A percentile compares a stretch with the other conserved stretches of the same genome.
Evolutionary conservation across 2,797 vertebrate genomes (phyloP).

Genomic region (Yasuhikotakia modesta): DNA sequence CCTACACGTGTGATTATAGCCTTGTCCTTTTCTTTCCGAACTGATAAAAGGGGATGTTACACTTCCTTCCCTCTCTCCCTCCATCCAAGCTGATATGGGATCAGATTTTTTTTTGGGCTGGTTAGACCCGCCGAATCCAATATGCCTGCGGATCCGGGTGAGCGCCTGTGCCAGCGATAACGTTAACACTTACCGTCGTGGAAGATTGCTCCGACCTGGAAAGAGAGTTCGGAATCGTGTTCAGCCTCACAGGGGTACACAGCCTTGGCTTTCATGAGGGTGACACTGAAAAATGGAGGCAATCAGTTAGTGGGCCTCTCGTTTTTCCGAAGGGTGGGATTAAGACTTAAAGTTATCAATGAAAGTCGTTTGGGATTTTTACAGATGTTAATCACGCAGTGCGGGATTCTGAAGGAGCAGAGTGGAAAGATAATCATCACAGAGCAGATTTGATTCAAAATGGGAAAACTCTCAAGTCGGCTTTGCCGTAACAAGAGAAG

Average conservation of each 20-base stretch:
- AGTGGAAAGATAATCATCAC: conserved; percentile 20
- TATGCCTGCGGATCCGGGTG: conserved; percentile 67
- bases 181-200: conserved; percentile 89
- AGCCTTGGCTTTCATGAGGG: conserved; percentile 88
- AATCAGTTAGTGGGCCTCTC: conserved; percentile 74
- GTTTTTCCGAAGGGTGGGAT: conserved; percentile 16
- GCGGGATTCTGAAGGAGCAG: conserved; percentile 8
- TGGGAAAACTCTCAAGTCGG: conserved; percentile 23
- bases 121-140: conserved; percentile 74
- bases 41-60: conserved; percentile 64
- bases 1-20: conserved; percentile 71
- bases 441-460: neutral
- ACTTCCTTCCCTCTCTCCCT: conserved; percentile 45
- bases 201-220: conserved; percentile 95
- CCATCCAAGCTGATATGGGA: conserved; percentile 66
- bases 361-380: conserved; percentile 19
- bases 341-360: conserved; percentile 35
- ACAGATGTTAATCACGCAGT: too few species aligned
- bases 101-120: conserved; percentile 68
- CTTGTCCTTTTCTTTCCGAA: conserved; percentile 63
- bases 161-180: conserved; percentile 73
- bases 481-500: neutral
- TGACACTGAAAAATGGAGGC: conserved; percentile 81
- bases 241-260: conserved; percentile 96
- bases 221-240: conserved; percentile 95